phyloP scores from a whole-genome alignment of 2,888 invertebrate genomes.

The Villa cingulata region DNA sequence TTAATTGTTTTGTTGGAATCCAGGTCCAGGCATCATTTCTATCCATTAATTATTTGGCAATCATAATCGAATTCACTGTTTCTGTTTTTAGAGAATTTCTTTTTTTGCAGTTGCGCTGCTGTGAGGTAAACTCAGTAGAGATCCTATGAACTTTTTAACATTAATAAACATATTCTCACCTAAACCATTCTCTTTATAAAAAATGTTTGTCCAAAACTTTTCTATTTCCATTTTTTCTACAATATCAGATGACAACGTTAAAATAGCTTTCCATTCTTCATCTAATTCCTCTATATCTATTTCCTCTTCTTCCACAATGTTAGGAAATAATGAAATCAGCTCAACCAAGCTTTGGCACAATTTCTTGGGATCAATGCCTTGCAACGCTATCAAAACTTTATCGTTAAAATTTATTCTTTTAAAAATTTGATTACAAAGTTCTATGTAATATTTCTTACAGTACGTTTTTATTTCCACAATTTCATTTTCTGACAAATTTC shows the following conservation, averaged over 20 bases:
- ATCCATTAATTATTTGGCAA: not conserved
- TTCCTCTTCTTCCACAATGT: conserved; percentile 2
- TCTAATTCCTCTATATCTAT: conserved; percentile 6
- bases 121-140: conserved; percentile 6
- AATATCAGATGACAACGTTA: conserved; percentile 4
- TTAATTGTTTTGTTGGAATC: no score
- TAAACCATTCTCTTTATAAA: conserved; percentile 8
- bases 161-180: conserved; percentile 5
- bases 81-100: conserved; percentile 1
- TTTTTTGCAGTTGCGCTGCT: conserved; percentile 8
- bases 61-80: conserved; percentile 2
- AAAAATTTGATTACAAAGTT: conserved; percentile 6
- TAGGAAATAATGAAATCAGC: conserved; percentile 3
- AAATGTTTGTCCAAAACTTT: conserved; percentile 6
- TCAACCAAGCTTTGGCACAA: not conserved
- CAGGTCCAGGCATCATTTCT: no score
- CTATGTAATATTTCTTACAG: conserved; percentile 7
- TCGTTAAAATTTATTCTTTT: conserved; percentile 6
- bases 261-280: conserved; percentile 7
- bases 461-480: not conserved
- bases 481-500: no score
- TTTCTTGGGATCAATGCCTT: conserved; percentile 5
- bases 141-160: conserved; percentile 3
- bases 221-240: conserved; percentile 4
- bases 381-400: conserved; percentile 2